Base-by-base conservation (phyloP, 2,113 vertebrate genomes). In the Tretioscincus oriximinensis region DNA sequence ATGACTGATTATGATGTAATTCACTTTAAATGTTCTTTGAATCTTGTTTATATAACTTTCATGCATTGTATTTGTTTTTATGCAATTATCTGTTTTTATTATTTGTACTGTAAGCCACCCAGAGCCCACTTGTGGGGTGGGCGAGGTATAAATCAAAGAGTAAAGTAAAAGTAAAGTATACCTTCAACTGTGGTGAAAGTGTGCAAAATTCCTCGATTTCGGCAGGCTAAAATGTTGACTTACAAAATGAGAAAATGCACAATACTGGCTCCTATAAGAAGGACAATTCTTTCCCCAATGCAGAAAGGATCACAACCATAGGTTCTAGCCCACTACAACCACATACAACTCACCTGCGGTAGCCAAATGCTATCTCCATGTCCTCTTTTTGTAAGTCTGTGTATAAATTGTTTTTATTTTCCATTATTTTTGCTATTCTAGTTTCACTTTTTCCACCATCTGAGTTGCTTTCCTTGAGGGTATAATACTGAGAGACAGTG, bases 401-500 rank as follows among this genome's bases (percentile, higher is more conserved):
- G 12, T 18, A 66, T 31, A 49, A 49, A 35, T 73, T 61, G 71
- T 1, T 58, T 0, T 78, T 68, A 0, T 26, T 84, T 16, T 20
- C 12, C 1, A 4, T 72, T 1, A 68, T 58, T 7, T 31, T 26
- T 69, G 49, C 45, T 2, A 41, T 9, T 22, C 81, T 14, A 14
- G 89, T 71, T 8, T 90, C 88, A 5, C 82, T 75, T 70, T 82
- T 77, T 2, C 83, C 90, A 71, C 87, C 71, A 21, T 91, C 88
- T 66, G 88, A 18, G 41, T 51, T 70, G 6, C 3, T 22, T 51
- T 29, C 54, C 11, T 26, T 69, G 26, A 20, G 88, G 26, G 90
- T 90, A 72, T 93, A 90, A 86, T 91, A 92, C 79, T 91, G 88
- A 86, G 93, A 92, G 72, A 95, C 91, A 7, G 87, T 93, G n/a